Evolutionary conservation across 2,888 invertebrate species (phyloP).

Genomic region (Tetranychus truncatus): DNA sequence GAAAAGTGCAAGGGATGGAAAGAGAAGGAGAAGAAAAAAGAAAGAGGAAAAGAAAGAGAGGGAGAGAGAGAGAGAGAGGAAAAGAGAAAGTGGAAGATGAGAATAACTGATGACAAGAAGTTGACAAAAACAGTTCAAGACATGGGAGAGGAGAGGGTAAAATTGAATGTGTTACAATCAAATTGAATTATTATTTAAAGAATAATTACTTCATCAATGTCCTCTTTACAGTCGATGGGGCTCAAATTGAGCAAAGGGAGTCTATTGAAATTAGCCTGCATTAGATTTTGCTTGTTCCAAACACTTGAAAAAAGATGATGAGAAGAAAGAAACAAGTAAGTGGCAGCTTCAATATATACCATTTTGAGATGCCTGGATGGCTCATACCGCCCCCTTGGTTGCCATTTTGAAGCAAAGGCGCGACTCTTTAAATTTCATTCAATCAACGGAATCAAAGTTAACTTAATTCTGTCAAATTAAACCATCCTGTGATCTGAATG

Average conservation of each 20-base stretch:
- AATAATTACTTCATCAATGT: slow-evolving; percentile 63
- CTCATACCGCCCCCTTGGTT: no score
- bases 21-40: slow-evolving; percentile 10
- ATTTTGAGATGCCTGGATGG: no score
- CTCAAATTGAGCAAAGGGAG: background rate
- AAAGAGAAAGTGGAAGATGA: slow-evolving; percentile 18
- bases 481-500: no score
- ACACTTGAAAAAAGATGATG: no score
- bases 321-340: no score
- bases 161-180: slow-evolving; percentile 20
- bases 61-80: background rate
- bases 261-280: background rate
- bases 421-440: no score
- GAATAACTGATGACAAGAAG: slow-evolving; percentile 21
- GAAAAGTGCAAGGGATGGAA: background rate
- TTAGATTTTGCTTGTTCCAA: background rate
- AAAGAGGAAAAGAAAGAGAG: slow-evolving; percentile 17
- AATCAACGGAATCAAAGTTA: no score
- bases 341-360: no score
- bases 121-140: background rate
- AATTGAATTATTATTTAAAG: slow-evolving; percentile 20
- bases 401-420: no score
- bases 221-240: slow-evolving; percentile 44
- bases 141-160: background rate
- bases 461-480: no score